A percentile compares a stretch with the other conserved stretches of the same genome.
Conservation (phyloP, 2,888 invertebrate species). For the Bursaphelenchus okinawaensis region DNA sequence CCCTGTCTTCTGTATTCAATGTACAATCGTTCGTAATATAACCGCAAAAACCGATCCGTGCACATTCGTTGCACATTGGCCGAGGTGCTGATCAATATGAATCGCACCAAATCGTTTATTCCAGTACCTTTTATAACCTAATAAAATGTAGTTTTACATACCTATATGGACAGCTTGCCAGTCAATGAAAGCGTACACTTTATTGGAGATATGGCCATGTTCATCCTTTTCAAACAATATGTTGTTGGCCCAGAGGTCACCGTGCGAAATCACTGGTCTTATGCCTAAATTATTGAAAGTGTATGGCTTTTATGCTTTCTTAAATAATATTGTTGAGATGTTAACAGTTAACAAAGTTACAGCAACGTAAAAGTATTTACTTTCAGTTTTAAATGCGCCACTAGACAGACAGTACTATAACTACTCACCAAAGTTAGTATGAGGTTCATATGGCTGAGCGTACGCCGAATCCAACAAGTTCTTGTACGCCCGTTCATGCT, state of each 20-base stretch:
- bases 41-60: slow-evolving; percentile 1
- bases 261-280: slow-evolving; percentile 5
- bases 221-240: slow-evolving; percentile 7
- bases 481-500: not conserved
- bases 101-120: slow-evolving; percentile 4
- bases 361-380: no score
- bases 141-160: not conserved
- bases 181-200: slow-evolving; percentile 1
- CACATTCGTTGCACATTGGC: slow-evolving; percentile 10
- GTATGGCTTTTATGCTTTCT: not conserved
- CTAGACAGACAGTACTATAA: not conserved
- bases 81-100: slow-evolving; percentile 4
- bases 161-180: slow-evolving; percentile 2
- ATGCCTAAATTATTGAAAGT: not conserved
- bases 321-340: not conserved
- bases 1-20: slow-evolving; percentile 5
- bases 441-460: slow-evolving; percentile 2
- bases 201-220: not conserved
- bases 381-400: not conserved
- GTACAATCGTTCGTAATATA: slow-evolving; percentile 1
- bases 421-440: not conserved
- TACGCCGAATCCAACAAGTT: not conserved
- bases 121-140: slow-evolving; percentile 3
- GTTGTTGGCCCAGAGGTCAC: not conserved
- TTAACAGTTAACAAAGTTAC: no score